These are phyloP conservation scores for Poeciliopsis presidionis DNA, from an alignment of 2,797 vertebrate genomes.

Conservation along the genomic window DNA sequence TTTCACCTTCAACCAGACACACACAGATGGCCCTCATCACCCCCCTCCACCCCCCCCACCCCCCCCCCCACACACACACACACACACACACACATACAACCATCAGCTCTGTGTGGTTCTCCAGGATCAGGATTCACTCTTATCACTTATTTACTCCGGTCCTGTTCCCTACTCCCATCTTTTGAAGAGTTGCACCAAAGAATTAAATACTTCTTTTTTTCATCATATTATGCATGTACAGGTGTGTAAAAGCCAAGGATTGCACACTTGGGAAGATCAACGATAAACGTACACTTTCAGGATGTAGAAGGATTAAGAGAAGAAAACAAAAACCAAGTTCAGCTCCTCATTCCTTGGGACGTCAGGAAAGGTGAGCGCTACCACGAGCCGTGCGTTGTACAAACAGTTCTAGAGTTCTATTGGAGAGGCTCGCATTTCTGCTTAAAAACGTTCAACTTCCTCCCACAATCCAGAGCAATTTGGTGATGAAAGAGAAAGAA, in stretches of 20 bases:
- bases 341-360: background rate
- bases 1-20: constrained; percentile 66
- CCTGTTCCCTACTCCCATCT: background rate
- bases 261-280: background rate
- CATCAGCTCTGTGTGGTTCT: constrained; percentile 48
- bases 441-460: background rate
- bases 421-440: background rate
- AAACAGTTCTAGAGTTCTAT: background rate
- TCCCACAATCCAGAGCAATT: background rate
- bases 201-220: background rate
- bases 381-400: background rate
- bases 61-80: background rate
- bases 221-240: background rate
- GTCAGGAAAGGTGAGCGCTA: background rate
- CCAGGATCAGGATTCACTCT: constrained; percentile 34
- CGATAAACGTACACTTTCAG: background rate
- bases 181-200: background rate
- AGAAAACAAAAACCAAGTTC: background rate
- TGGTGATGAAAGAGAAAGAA: background rate
- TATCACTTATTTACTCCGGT: background rate
- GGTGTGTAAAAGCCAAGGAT: background rate
- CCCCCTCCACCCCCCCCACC: constrained; percentile 9
- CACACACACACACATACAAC: constrained; percentile 21
- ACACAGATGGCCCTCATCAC: constrained; percentile 57
- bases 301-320: background rate